Evolutionary conservation across 2,113 vertebrate genomes (phyloP), one percentile per base, ranked within the genome.

Genomic region (Burhinus bistriatus): DNA sequence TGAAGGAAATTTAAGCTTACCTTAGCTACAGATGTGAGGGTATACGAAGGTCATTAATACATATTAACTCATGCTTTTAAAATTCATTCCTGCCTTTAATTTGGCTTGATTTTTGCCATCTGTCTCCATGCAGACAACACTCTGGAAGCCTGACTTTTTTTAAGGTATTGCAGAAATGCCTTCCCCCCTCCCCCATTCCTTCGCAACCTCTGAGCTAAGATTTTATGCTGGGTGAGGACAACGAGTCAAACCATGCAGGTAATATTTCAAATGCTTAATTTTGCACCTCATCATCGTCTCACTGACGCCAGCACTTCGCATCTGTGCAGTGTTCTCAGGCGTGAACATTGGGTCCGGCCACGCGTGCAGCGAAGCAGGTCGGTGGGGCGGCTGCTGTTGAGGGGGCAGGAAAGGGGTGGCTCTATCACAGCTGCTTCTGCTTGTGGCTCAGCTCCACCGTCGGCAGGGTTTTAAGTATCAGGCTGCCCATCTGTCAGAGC

Each of bases 61-160:
- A 9, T 90, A 72, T 92, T 90, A 93, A 85, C 61, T 79, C 52
- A 16, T 85, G n/a, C 57, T 90, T 87, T 69, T n/a, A 64, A 78
- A 75, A 85, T 79, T 82, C 20, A 52, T 88, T 78, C 17, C 49
- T 92, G 85, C 36, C 52, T 34, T 47, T 95, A 36, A 76, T 83
- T 89, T 90, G 71, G 23, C 54, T 85, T 72, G 66, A 40, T 54
- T 93, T 68, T 92, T 57, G 38, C 79, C 52, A 12, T 40, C 47
- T 92, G 70, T 72, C 78, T 85, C 44, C n/a, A 30, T 2, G 6
- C 52, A 76, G 54, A 40, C 29, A 79, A 10, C 22, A 15, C 22
- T 71, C 38, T 8, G 52, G 45, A 47, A 79, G 19, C 52, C 22
- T 68, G n/a, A 2, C 17, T 58, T 15, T 36, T 47, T 17, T 25